Evolutionary conservation across 2,113 vertebrate genomes (phyloP), one percentile per base, ranked within the genome.

Genomic region (Daphoenositta chrysoptera): DNA sequence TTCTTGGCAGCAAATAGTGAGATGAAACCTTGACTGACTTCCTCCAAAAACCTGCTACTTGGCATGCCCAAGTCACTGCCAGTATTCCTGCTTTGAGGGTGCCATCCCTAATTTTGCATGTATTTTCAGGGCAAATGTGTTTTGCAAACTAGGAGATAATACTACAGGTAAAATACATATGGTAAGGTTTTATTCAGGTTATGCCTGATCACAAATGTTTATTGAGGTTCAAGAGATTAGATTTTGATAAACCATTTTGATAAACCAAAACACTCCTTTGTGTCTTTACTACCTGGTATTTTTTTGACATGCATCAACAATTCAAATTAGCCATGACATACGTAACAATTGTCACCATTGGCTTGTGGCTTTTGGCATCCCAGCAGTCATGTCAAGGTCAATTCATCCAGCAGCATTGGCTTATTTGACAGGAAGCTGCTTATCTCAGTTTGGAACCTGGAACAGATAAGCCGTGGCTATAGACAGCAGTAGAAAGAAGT

Each of bases 361-460:
- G 44, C 86, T 81, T 54, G 73, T 81, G 91, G 89, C 70, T 94
- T 90, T 92, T 90, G 87, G 91, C n/a, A 61, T 83, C 93, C 54
- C 93, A 89, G 86, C 63, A 77, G 80, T 92, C 77, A 70, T 80
- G 75, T 95, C 95, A 95, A 95, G 95, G 83, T 92, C 64, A 92
- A 84, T 92, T 78, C 7, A 0, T 90, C 75, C 65, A 89, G 83
- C 58, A 96, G 84, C 87, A 76, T 27, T 94, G 83, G 45, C 73
- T 96, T 75, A 53, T 79, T 58, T 70, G 69, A 91, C 66, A 91
- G 45, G 85, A 91, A 95, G 85, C 83, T 93, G 90, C 68, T 95
- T 61, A 64, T 88, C 87, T 93, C 90, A 64, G 70, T 94, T 86
- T 96, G 93, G 83, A 94, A 89, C 86, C 66, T 96, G 85, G 70